These are phyloP conservation scores for Halictus ligatus DNA, from an alignment of 2,888 invertebrate genomes.

Conservation along the genomic window DNA sequence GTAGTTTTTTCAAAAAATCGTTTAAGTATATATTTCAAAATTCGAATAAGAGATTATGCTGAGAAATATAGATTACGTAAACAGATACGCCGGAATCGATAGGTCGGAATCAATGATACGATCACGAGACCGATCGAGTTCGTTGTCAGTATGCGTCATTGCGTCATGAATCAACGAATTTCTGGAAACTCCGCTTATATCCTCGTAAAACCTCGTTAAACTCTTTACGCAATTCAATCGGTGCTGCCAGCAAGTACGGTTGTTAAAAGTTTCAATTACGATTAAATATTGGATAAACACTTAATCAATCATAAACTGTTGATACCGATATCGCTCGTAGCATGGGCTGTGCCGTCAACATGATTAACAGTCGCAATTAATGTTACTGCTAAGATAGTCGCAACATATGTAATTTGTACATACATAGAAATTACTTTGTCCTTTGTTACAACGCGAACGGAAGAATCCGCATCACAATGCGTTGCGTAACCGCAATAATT, in stretches of 20 bases:
- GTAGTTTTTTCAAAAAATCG: no score
- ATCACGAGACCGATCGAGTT: conserved; percentile 23
- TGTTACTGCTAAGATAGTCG: neutral
- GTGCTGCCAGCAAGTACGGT: neutral
- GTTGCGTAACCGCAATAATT: conserved; percentile 37
- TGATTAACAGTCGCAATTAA: neutral
- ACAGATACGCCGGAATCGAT: neutral
- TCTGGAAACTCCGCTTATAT: neutral
- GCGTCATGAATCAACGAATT: conserved; percentile 13
- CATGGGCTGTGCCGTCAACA: neutral
- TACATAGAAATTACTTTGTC: neutral
- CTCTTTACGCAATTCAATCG: neutral
- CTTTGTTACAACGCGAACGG: neutral
- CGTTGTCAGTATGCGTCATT: conserved; percentile 19
- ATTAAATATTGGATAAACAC: no score
- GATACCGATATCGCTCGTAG: neutral
- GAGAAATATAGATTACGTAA: neutral
- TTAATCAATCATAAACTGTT: neutral
- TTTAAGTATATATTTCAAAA: no score
- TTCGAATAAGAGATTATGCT: no score
- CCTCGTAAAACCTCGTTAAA: neutral
- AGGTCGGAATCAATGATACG: neutral
- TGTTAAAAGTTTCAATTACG: neutral
- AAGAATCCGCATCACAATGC: neutral
- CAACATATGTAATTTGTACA: neutral